Conservation (phyloP, 2,888 invertebrate genomes). For the Crioceris asparagi region DNA sequence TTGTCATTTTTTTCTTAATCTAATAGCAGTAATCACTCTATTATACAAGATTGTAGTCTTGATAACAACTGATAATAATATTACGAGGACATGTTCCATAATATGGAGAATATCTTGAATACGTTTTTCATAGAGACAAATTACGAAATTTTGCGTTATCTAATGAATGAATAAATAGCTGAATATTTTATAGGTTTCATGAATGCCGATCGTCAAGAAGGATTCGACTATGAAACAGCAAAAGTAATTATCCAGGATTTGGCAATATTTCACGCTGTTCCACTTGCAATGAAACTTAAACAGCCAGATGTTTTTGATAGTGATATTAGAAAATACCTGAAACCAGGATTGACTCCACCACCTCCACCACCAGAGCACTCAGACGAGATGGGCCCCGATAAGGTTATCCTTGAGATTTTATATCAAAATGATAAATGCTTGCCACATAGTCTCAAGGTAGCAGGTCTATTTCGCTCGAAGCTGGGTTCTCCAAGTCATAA, state of each 20-base stretch:
- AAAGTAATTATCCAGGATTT: constrained; percentile 34
- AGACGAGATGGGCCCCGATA: not conserved
- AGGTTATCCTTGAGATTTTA: not conserved
- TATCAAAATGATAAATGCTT: not conserved
- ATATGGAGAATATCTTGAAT: no score
- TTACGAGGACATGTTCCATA: no score
- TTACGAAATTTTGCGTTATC: no score
- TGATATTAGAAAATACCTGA: not conserved
- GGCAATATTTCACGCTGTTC: constrained; percentile 43
- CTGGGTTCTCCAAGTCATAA: not conserved
- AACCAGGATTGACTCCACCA: not conserved
- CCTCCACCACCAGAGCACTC: not conserved
- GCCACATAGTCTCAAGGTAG: not conserved
- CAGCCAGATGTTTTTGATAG: constrained; percentile 22
- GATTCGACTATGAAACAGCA: constrained; percentile 39
- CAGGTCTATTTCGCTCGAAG: not conserved
- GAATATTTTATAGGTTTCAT: no score
- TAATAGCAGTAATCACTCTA: no score
- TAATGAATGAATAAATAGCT: no score
- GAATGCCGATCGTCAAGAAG: constrained; percentile 35
- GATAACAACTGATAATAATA: no score
- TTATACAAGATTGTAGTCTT: no score
- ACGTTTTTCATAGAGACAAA: no score
- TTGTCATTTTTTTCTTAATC: no score
- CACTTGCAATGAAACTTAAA: constrained; percentile 39